phyloP scores from a whole-genome alignment of 2,113 vertebrate genomes.

The Lophochroa leadbeateri region DNA sequence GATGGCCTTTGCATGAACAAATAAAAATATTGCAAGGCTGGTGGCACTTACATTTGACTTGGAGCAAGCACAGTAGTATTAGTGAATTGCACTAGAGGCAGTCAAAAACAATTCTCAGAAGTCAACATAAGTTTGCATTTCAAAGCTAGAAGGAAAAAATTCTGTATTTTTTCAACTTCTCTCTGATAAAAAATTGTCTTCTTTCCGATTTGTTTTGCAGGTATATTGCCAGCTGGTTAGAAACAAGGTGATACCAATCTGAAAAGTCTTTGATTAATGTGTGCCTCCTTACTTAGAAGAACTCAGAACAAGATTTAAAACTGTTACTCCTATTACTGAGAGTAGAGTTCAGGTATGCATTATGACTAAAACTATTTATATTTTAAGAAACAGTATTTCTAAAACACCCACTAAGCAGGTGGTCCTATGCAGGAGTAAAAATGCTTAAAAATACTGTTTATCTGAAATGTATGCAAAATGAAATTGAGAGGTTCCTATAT shows the following conservation, averaged over 20 bases:
- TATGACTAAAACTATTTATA: neutral
- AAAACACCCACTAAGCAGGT: neutral
- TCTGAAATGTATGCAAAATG: neutral
- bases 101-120: neutral
- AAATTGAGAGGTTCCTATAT: neutral
- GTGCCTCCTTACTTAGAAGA: constrained; percentile 63
- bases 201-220: constrained; percentile 47
- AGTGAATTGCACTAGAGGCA: neutral
- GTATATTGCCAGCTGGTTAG: constrained; percentile 74
- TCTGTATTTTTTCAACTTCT: neutral
- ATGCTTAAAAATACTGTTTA: neutral
- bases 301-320: constrained; percentile 62
- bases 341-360: constrained; percentile 72
- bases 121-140: neutral
- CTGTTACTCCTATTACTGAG: constrained; percentile 77
- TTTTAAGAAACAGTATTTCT: neutral
- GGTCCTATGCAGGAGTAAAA: neutral
- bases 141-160: neutral
- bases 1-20: neutral
- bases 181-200: neutral
- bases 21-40: neutral
- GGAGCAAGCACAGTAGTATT: neutral
- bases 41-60: neutral
- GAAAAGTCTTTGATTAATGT: constrained; percentile 74
- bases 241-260: constrained; percentile 61